Evolutionary conservation across 2,797 vertebrate genomes (phyloP).

Genomic region (Heterohyrax brucei): DNA sequence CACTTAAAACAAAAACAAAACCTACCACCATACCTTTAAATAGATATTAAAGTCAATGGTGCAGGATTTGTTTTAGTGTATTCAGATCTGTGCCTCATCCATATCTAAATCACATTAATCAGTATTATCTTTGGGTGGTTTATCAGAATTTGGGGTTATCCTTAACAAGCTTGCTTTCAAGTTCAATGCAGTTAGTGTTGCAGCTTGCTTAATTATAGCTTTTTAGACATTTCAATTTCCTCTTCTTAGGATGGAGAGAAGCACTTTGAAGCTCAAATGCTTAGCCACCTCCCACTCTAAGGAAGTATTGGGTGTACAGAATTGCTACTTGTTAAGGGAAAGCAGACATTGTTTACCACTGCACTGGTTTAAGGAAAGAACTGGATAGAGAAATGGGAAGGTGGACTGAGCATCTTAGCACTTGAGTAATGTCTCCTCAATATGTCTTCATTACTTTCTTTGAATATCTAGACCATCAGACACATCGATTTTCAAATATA

Average conservation of each 20-base stretch:
- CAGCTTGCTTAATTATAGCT: slow-evolving; percentile 64
- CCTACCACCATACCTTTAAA: not conserved
- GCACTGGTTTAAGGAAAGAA: not conserved
- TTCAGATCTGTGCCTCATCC: slow-evolving; percentile 3
- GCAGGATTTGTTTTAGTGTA: not conserved
- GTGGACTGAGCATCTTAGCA: not conserved
- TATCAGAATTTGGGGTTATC: slow-evolving; percentile 52
- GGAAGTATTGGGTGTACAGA: slow-evolving; percentile 50
- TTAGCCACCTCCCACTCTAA: slow-evolving; percentile 38
- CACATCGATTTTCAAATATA: slow-evolving; percentile 63
- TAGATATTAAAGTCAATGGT: not conserved
- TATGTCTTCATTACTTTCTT: slow-evolving; percentile 25
- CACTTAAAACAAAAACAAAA: slow-evolving; percentile 10
- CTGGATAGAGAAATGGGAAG: not conserved
- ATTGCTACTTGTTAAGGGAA: slow-evolving; percentile 61
- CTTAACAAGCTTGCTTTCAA: slow-evolving; percentile 64
- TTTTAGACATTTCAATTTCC: slow-evolving; percentile 70
- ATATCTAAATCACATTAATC: slow-evolving; percentile 62
- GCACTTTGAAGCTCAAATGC: slow-evolving; percentile 69
- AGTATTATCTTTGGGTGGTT: slow-evolving; percentile 47
- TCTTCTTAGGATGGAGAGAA: slow-evolving; percentile 54
- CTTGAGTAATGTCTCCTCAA: not conserved
- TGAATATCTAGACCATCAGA: slow-evolving; percentile 66
- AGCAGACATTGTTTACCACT: slow-evolving; percentile 28
- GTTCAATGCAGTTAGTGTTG: slow-evolving; percentile 49